These are phyloP conservation scores for Macrotus californicus DNA, from an alignment of 2,113 vertebrate genomes.

Conservation along the genomic window DNA sequence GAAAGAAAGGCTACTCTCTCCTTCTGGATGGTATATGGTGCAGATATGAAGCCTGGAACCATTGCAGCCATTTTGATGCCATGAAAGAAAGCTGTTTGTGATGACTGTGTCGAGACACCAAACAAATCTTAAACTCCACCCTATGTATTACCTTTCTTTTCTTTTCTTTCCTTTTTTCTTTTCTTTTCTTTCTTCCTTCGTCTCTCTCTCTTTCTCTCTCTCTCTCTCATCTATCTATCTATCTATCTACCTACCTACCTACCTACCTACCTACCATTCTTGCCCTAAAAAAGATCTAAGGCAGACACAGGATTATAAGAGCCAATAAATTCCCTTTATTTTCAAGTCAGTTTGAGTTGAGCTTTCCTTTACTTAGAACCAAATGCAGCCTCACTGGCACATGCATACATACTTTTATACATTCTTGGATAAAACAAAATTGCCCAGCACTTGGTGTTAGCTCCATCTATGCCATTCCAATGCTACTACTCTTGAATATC, in stretches of 20 bases:
- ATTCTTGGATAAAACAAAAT: background rate
- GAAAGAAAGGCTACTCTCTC: background rate
- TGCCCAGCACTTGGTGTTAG: background rate
- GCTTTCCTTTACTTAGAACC: conserved; percentile 5
- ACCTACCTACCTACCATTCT: background rate
- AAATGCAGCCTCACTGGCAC: background rate
- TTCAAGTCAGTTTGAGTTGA: conserved; percentile 12
- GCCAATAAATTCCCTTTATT: background rate
- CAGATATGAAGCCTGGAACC: background rate
- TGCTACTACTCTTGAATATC: background rate
- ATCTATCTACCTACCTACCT: background rate
- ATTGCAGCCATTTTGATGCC: background rate
- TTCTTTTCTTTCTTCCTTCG: too few relatives aligned
- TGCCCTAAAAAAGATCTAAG: conserved; percentile 1
- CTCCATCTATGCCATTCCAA: background rate
- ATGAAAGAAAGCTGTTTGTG: background rate
- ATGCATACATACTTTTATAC: background rate
- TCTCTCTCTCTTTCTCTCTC: too few relatives aligned
- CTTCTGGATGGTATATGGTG: background rate
- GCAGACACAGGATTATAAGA: background rate
- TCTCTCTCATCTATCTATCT: background rate
- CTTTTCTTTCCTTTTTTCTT: too few relatives aligned
- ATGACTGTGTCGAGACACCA: background rate
- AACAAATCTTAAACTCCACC: background rate
- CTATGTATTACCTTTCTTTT: background rate